These are phyloP conservation scores for Hyles euphorbiae DNA, from an alignment of 1,140 invertebrate species.

Conservation along the genomic window DNA sequence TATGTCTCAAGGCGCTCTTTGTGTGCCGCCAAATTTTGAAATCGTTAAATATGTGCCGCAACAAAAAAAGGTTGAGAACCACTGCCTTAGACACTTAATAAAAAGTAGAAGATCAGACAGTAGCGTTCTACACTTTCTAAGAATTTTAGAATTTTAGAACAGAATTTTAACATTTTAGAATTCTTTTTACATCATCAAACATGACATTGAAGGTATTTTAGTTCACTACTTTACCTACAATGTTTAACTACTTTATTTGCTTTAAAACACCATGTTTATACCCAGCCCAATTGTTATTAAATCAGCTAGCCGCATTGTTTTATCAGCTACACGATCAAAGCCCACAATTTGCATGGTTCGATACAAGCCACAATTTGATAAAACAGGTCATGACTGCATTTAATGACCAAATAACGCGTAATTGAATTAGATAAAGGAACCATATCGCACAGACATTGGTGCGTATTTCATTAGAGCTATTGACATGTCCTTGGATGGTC, in stretches of 20 bases:
- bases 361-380: conserved; percentile 35
- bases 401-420: conserved; percentile 60
- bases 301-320: background rate
- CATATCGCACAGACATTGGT: conserved; percentile 32
- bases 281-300: background rate
- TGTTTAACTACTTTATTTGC: background rate
- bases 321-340: background rate
- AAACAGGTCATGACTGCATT: conserved; percentile 47
- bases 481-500: conserved; percentile 51
- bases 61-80: too few species aligned
- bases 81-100: too few species aligned
- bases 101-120: too few species aligned
- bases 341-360: conserved; percentile 10
- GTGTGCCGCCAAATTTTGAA: too few species aligned
- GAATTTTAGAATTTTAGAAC: too few species aligned
- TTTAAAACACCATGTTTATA: background rate
- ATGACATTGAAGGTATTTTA: too few species aligned
- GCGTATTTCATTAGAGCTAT: conserved; percentile 43
- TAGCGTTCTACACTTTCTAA: too few species aligned
- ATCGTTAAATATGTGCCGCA: too few species aligned
- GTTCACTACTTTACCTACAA: too few species aligned
- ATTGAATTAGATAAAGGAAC: conserved; percentile 60
- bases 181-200: too few species aligned
- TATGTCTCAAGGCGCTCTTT: too few species aligned
- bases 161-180: too few species aligned